Base-by-base conservation (phyloP, 2,797 vertebrate species). In the Ptychadena robeensis region DNA sequence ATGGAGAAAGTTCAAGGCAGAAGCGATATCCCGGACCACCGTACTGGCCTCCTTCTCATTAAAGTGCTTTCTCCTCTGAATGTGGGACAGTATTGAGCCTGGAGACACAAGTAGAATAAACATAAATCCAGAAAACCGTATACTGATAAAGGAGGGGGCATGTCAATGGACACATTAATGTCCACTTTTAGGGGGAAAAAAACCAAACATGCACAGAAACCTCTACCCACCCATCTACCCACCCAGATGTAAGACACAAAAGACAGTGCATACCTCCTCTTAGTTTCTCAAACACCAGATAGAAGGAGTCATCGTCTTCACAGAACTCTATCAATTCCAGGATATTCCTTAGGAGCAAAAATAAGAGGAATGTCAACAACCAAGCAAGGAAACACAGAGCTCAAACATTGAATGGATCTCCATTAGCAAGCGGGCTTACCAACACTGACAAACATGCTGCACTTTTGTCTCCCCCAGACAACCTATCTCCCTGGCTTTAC, bases 221-320 rank as follows among this genome's bases (percentile, higher is more conserved):
- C 11, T 57, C 22, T 57, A 8, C 53, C 18, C 22, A 1, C 53
- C 53, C 2, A 18, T 2, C 37, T 38, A 4, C 37, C 9, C 9
- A 4, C 37, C 37, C 37, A 38, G 37, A 9, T 8, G 11, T 10
- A 4, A 4, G 1, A 4, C 37, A 4, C 9, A 10, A 5, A n/a
- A n/a, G n/a, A n/a, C n/a, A n/a, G n/a, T 7, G 11, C 38, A 9
- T 94, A 98, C 98, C 98, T 94, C 98, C 98, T 89, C 91, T 90
- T 40, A 99, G 90, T 91, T 99, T 99, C 94, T 99, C 98, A 93
- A 99, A 99, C 74, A 99, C 97, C 92, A 99, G 93, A 91, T 98
- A 99, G 91, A 98, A 99, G 87, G 95, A 94, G 86, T 91, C 81
- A 68, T 93, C 94, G 86, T 99, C 97, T 93, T 99, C 98, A 92